These are phyloP conservation scores for Nephrotoma appendiculata DNA, from an alignment of 2,888 invertebrate genomes.

Conservation along the genomic window DNA sequence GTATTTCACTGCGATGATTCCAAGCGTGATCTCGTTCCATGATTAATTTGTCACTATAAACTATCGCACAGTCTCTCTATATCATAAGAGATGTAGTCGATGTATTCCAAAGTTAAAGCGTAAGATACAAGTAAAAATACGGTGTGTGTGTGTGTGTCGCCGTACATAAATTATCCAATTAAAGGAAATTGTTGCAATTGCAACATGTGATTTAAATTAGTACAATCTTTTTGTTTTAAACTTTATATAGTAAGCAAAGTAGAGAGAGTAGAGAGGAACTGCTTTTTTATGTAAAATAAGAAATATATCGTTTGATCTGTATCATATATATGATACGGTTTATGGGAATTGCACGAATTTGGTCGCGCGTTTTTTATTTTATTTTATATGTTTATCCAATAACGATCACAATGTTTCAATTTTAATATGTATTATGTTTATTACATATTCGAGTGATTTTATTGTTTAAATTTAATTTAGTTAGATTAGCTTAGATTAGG, in stretches of 20 bases:
- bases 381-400: background rate
- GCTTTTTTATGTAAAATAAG: background rate
- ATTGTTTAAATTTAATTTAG: background rate
- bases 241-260: background rate
- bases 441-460: background rate
- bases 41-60: background rate
- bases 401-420: background rate
- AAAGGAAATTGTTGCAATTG: background rate
- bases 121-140: background rate
- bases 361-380: background rate
- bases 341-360: background rate
- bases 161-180: background rate
- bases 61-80: background rate
- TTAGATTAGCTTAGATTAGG: background rate
- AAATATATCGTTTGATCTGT: background rate
- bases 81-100: background rate
- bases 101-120: background rate
- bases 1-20: background rate
- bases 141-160: background rate
- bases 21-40: background rate
- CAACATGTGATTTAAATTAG: background rate
- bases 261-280: background rate
- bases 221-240: background rate
- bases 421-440: background rate
- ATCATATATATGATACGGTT: background rate